Percentiles rank a stretch among this genome's conserved stretches.
Evolutionary conservation across 2,797 vertebrate species (phyloP).

Genomic region (Hydrolagus colliei): DNA sequence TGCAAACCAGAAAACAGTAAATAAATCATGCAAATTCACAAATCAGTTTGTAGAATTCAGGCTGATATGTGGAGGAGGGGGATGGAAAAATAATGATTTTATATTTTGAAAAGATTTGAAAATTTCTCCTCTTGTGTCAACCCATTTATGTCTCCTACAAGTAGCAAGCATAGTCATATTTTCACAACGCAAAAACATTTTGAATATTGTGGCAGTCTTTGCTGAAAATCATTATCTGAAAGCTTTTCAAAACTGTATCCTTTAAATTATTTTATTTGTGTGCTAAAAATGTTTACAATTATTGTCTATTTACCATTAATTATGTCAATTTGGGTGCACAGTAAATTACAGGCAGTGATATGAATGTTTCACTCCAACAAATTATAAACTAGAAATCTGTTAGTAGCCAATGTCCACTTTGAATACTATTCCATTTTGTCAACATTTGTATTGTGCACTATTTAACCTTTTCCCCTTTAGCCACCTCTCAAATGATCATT

Average conservation of each 20-base stretch:
- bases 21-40: neutral
- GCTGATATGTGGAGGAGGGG: neutral
- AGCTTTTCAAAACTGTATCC: too few species aligned
- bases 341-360: neutral
- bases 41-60: neutral
- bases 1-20: neutral
- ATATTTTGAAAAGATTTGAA: neutral
- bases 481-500: slow-evolving; percentile 26
- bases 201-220: too few species aligned
- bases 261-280: too few species aligned
- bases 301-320: neutral
- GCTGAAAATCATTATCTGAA: too few species aligned
- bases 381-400: neutral
- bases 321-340: neutral
- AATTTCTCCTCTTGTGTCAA: too few species aligned
- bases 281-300: too few species aligned
- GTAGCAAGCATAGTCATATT: too few species aligned
- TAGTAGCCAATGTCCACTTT: neutral
- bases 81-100: neutral
- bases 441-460: slow-evolving; percentile 14
- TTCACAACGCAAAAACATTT: too few species aligned
- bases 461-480: slow-evolving; percentile 19
- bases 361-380: neutral
- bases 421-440: neutral
- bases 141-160: too few species aligned